Evolutionary conservation across 1,140 invertebrate species (phyloP).

Genomic region (Radopholus similis): DNA sequence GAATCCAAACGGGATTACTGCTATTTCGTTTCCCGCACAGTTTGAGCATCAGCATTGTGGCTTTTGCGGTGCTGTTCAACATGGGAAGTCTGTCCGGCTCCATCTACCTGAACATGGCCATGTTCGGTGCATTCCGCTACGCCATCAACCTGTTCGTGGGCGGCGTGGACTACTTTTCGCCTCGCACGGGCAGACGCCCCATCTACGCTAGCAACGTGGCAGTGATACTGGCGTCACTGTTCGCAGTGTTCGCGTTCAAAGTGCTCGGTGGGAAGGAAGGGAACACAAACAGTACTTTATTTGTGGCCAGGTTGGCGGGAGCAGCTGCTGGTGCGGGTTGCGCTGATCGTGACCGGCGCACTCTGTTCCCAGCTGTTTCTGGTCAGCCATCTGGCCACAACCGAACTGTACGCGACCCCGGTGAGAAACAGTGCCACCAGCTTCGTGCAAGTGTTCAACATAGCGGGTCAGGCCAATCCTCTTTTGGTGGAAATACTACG

Average conservation of each 20-base stretch:
- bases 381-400: conserved; percentile 32
- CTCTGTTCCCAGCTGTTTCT: conserved; percentile 48
- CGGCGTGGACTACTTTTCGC: conserved; percentile 28
- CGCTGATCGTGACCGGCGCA: conserved; percentile 29
- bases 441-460: conserved; percentile 37
- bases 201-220: conserved; percentile 21
- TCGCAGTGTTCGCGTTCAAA: conserved; percentile 25
- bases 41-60: too few species aligned
- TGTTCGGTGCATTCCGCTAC: conserved; percentile 49
- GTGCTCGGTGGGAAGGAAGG: conserved; percentile 24
- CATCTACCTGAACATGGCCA: conserved; percentile 35
- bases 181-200: conserved; percentile 24
- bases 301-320: conserved; percentile 7
- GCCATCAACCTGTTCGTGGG: conserved; percentile 42
- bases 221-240: conserved; percentile 38
- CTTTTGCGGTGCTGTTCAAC: conserved; percentile 41
- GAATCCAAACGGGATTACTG: too few species aligned
- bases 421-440: conserved; percentile 41
- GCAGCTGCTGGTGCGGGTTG: conserved; percentile 23
- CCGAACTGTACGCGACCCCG: conserved; percentile 43
- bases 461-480: conserved; percentile 11
- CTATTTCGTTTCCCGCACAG: too few species aligned
- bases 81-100: conserved; percentile 47
- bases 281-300: conserved; percentile 8
- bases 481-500: not conserved